Evolutionary conservation across 2,113 vertebrate species (phyloP).

Genomic region (human): GRCh38 chr15:63640501-63641000

Average conservation of each 20-base stretch:
- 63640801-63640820: neutral
- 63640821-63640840: neutral
- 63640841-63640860: neutral
- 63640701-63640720: neutral
- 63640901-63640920: neutral
- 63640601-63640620: neutral
- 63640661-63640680: neutral
- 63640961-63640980: neutral
- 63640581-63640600: neutral
- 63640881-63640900: constrained; percentile 18
- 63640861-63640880: neutral
- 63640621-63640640: neutral
- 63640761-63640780: neutral
- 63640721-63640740: constrained; percentile 14
- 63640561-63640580: constrained; percentile 50
- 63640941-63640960: neutral
- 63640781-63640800: neutral
- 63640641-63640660: neutral
- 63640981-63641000: neutral
- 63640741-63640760: neutral
- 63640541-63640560: neutral
- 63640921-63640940: neutral
- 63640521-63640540: neutral
- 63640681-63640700: constrained; percentile 48
- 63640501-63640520: neutral